phyloP scores from a whole-genome alignment of 2,113 vertebrate genomes.

The Irena cyanogastra region DNA sequence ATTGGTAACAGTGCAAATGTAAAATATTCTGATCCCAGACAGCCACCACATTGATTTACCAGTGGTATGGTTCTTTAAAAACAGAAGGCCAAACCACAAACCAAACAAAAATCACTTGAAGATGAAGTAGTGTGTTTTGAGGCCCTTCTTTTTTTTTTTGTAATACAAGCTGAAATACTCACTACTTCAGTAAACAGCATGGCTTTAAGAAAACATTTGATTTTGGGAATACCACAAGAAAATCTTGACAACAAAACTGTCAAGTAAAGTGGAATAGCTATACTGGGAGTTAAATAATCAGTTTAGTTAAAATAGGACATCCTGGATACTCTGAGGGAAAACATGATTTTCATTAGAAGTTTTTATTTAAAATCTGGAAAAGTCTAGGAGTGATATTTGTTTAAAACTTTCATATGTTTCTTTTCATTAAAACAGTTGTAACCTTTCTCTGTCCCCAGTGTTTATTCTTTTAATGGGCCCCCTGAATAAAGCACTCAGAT shows the following conservation, averaged over 20 bases:
- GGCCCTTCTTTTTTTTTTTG: background rate
- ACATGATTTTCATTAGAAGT: slow-evolving; percentile 9
- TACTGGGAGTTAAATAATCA: background rate
- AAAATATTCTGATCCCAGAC: background rate
- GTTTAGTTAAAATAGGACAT: background rate
- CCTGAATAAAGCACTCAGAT: slow-evolving; percentile 18
- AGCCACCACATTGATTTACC: background rate
- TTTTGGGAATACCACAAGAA: background rate
- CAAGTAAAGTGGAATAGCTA: background rate
- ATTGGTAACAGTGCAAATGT: background rate
- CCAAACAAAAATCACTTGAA: background rate
- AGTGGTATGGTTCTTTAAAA: background rate
- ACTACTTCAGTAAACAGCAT: background rate
- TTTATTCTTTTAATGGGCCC: slow-evolving; percentile 27
- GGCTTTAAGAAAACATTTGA: background rate
- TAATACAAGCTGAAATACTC: background rate
- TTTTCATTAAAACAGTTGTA: slow-evolving; percentile 36
- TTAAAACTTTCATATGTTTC: slow-evolving; percentile 5
- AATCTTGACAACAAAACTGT: background rate
- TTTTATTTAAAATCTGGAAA: slow-evolving; percentile 33
- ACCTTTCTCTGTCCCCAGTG: slow-evolving; percentile 15
- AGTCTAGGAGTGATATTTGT: slow-evolving; percentile 33
- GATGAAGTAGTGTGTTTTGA: background rate
- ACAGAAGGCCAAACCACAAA: background rate
- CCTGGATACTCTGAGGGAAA: background rate